A percentile compares a stretch with the other conserved stretches of the same genome.
These are phyloP conservation scores for Cyaniris semiargus DNA, from an alignment of 2,888 invertebrate species.

Conservation along the genomic window DNA sequence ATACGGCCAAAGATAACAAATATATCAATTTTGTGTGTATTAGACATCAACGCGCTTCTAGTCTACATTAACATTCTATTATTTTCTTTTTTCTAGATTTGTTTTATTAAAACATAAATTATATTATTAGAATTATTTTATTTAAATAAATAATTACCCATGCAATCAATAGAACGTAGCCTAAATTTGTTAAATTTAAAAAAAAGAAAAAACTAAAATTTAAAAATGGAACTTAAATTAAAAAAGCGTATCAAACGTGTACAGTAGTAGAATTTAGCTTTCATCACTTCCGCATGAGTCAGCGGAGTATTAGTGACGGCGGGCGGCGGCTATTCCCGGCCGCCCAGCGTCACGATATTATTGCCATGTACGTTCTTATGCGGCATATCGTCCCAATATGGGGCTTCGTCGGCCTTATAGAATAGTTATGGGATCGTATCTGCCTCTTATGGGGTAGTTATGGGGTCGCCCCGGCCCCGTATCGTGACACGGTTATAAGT, in stretches of 20 bases:
- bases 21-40: slow-evolving; percentile 46
- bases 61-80: background rate
- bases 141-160: background rate
- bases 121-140: background rate
- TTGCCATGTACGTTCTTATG: slow-evolving; percentile 16
- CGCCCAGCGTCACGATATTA: slow-evolving; percentile 39
- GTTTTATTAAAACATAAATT: background rate
- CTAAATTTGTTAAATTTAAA: background rate
- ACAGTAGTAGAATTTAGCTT: slow-evolving; percentile 45
- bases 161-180: background rate
- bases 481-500: background rate
- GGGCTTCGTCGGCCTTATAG: background rate
- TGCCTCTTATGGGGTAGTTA: background rate
- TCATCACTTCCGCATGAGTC: slow-evolving; percentile 65
- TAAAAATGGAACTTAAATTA: background rate
- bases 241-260: background rate
- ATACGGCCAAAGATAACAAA: background rate
- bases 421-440: background rate
- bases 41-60: slow-evolving; percentile 70
- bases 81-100: background rate
- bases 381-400: background rate
- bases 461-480: background rate
- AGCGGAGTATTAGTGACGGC: slow-evolving; percentile 59
- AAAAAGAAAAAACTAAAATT: background rate
- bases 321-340: slow-evolving; percentile 40